Conservation (phyloP, 2,797 vertebrate genomes). For the Malacoctenus gilli region DNA sequence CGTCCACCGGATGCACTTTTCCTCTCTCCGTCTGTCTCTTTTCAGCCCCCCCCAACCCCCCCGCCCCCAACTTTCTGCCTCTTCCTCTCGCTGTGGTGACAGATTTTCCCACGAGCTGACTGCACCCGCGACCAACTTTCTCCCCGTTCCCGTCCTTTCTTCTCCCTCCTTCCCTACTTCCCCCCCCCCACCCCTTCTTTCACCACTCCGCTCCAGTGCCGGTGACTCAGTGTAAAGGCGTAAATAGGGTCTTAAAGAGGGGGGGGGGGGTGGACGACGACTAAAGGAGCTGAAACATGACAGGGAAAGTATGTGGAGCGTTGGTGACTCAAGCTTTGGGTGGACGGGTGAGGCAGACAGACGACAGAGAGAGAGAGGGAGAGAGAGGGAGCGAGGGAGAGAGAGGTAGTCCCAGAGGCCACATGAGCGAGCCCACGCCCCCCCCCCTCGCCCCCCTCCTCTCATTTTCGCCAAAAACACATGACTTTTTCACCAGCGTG, state of each 20-base stretch:
- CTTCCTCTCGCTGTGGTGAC: constrained; percentile 43
- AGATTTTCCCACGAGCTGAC: constrained; percentile 67
- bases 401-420: constrained; percentile 61
- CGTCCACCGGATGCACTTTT: constrained; percentile 72
- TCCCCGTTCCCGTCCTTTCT: not conserved
- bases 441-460: constrained; percentile 40
- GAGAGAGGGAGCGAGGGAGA: constrained; percentile 45
- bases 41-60: constrained; percentile 22
- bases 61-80: constrained; percentile 27
- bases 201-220: constrained; percentile 46
- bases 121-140: constrained; percentile 10
- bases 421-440: constrained; percentile 61
- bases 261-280: not conserved
- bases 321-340: constrained; percentile 77
- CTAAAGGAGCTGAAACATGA: constrained; percentile 56
- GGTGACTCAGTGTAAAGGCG: constrained; percentile 70
- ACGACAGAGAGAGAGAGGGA: constrained; percentile 34
- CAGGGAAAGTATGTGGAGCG: constrained; percentile 70
- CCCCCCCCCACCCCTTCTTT: no score
- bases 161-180: constrained; percentile 5
- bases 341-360: constrained; percentile 44
- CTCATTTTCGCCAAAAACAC: constrained; percentile 34
- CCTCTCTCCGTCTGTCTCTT: constrained; percentile 46
- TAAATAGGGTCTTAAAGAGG: constrained; percentile 42
- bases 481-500: constrained; percentile 51